Conservation (phyloP, 2,888 invertebrate species). For the Dicyrtoma fusca region DNA sequence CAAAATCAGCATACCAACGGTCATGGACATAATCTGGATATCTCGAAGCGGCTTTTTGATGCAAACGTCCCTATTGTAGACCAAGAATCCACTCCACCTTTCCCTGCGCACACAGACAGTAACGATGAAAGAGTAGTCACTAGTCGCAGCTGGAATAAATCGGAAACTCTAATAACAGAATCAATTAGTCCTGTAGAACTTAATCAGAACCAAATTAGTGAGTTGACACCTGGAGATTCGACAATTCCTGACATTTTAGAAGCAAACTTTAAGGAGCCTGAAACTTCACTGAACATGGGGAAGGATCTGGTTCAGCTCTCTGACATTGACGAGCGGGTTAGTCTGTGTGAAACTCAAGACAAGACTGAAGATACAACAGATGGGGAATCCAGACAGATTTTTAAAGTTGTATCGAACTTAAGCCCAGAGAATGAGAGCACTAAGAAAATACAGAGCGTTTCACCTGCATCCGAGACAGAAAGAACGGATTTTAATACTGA, state of each 20-base stretch:
- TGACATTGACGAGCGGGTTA: not conserved
- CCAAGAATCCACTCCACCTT: too few relatives aligned
- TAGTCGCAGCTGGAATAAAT: too few relatives aligned
- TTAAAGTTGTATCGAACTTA: slow-evolving; percentile 20
- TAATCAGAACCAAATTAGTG: too few relatives aligned
- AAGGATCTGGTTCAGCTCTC: not conserved
- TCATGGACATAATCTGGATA: not conserved
- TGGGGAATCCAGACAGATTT: slow-evolving; percentile 21
- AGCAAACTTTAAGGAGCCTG: too few relatives aligned
- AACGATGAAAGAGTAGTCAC: too few relatives aligned
- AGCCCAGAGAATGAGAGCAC: slow-evolving; percentile 22
- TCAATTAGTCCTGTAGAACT: not conserved
- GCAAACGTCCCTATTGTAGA: not conserved
- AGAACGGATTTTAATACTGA: too few relatives aligned
- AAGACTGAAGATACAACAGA: slow-evolving; percentile 37
- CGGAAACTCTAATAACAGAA: not conserved
- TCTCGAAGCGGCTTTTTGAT: not conserved
- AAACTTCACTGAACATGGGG: not conserved
- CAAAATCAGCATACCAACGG: slow-evolving; percentile 17
- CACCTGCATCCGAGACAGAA: not conserved
- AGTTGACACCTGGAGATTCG: too few relatives aligned
- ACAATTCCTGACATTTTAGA: too few relatives aligned
- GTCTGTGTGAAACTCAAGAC: not conserved
- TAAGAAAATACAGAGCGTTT: slow-evolving; percentile 10
- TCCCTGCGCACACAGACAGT: too few relatives aligned